phyloP scores from a whole-genome alignment of 2,888 invertebrate species.

The Erebia ligea region DNA sequence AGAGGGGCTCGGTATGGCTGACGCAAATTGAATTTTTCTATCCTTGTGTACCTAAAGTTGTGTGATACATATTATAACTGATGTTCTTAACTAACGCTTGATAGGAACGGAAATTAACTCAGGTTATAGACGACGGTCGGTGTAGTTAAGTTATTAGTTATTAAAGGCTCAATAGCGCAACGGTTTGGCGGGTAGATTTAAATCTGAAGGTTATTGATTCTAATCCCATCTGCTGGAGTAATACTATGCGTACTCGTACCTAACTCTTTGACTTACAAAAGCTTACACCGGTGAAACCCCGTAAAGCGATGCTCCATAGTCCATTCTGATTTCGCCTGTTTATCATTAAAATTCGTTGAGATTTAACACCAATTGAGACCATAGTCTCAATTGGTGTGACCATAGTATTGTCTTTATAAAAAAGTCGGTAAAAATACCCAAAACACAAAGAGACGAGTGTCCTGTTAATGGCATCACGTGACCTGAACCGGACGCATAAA shows the following conservation, averaged over 20 bases:
- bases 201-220: too few relatives aligned
- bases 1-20: neutral
- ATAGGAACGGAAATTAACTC: slow-evolving; percentile 5
- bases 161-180: neutral
- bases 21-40: slow-evolving; percentile 7
- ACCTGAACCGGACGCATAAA: slow-evolving; percentile 69
- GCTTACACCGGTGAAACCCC: too few relatives aligned
- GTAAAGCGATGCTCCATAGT: too few relatives aligned
- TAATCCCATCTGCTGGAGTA: too few relatives aligned
- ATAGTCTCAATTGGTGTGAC: too few relatives aligned
- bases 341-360: too few relatives aligned
- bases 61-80: neutral
- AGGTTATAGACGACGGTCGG: neutral
- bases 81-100: slow-evolving; percentile 8
- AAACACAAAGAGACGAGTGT: neutral
- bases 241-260: too few relatives aligned
- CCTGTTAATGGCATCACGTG: neutral
- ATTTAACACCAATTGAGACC: too few relatives aligned
- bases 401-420: too few relatives aligned
- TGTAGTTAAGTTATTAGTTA: neutral
- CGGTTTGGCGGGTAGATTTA: neutral
- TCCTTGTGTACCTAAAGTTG: neutral
- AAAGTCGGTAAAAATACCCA: neutral
- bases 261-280: too few relatives aligned
- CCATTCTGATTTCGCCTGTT: too few relatives aligned